Evolutionary conservation across 1,140 invertebrate species (phyloP), one percentile per base, ranked within the genome.

Genomic region (Heliothis virescens): DNA sequence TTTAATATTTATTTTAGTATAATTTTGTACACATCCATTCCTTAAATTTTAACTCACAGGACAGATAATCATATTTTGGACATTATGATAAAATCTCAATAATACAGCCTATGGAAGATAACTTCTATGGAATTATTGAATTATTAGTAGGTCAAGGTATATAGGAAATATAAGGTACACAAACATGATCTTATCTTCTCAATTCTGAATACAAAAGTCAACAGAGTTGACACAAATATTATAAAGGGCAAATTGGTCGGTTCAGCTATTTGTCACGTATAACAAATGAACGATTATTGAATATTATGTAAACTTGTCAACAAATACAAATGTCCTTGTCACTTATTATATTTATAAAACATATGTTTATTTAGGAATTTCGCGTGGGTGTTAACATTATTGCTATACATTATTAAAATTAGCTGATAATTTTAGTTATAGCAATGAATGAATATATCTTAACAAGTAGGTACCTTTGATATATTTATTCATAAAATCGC

Each of bases 321-420:
- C 63, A 65, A 34, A 60, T n/a, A 76, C 74, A 65, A 48, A 65
- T 76, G 74, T 65, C 60, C 60, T 63, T 76, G 47, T 55, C 74
- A 76, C 18, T n/a, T 41, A n/a, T n/a, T n/a, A 65, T 53, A 65
- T 65, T 65, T 65, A 76, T 76, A 52, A 76, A 50, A 52, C 50
- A 76, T 52, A 15, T 76, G 60, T 76, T 26, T 65, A 52, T 65
- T 76, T 65, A 52, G 18, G 21, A 21, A 53, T 13, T 26, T 16
- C 13, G 60, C 34, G 74, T 76, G 50, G 74, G 74, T 11, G 34
- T 59, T 34, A 76, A 76, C 47, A 48, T n/a, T 52, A 52, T 53
- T 21, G 11, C 16, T 2, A 18, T 62, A 50, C 34, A 74, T 74
- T 74, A 74, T 74, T 74, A 12, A 47, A 60, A 74, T 60, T 18